These are phyloP conservation scores for Epinotia ramella DNA, from an alignment of 2,888 invertebrate genomes.

Conservation along the genomic window DNA sequence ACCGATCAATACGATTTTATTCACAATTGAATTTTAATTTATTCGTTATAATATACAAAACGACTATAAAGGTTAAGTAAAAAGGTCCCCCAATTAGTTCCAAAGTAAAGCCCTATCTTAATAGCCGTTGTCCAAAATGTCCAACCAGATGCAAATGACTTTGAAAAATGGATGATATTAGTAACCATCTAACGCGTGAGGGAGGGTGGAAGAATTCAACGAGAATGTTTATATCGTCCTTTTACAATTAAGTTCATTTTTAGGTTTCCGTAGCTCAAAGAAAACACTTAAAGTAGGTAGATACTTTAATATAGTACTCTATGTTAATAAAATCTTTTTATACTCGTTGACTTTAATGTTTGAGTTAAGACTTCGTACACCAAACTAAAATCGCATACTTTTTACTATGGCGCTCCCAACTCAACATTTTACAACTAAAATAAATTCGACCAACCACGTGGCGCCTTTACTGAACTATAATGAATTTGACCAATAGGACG, in stretches of 20 bases:
- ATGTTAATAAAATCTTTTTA: too few relatives aligned
- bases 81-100: constrained; percentile 64
- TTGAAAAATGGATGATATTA: constrained; percentile 84
- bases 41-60: neutral
- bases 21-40: neutral
- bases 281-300: too few relatives aligned
- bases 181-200: constrained; percentile 67
- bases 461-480: too few relatives aligned
- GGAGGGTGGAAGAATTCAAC: constrained; percentile 45
- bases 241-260: constrained; percentile 12
- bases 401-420: too few relatives aligned
- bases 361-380: too few relatives aligned
- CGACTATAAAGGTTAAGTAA: neutral
- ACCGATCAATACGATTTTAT: neutral
- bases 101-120: constrained; percentile 68
- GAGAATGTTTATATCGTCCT: neutral
- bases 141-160: constrained; percentile 81
- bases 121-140: constrained; percentile 76
- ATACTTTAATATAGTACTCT: too few relatives aligned
- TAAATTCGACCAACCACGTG: too few relatives aligned
- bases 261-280: neutral
- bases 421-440: too few relatives aligned
- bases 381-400: too few relatives aligned
- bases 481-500: too few relatives aligned
- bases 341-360: too few relatives aligned